Base-by-base conservation (phyloP, 2,888 invertebrate genomes). In the Xestobium rufovillosum region DNA sequence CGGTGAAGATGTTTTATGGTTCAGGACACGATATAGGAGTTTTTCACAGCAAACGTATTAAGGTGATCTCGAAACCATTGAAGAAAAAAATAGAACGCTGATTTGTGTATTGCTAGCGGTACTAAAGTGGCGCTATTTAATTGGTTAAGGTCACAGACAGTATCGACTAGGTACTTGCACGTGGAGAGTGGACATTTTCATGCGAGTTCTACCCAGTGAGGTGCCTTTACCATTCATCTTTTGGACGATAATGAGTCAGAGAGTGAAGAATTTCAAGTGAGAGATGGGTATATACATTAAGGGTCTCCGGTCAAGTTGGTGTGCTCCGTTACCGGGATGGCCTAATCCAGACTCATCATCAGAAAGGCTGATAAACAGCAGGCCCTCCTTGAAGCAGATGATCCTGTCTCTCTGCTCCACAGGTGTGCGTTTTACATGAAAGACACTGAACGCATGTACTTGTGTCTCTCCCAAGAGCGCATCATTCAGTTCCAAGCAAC, bases 351-450 rank as follows among this genome's bases (percentile, higher is more conserved):
- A 51, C 76, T 98, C 51, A 92, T 97, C 47, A 91, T 92, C 56
- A 74, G 90, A 45, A 91, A 91, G 74, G 95, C 95, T 39, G 98
- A 98, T 70, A 99, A 99, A 63, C 97, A 97, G 69, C 95, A 95
- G 79, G 96, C 97, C 1, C 74, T 97, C 19, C 67, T 98, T 39
- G 97, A 98, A 70, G 95, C 96, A 1, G 97, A 98, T 56, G 98
- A 98, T 69, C 98, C 98, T 0, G 97, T 99, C 0, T 98, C 97
- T 0, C 98, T 99, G 63, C 73, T 98, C 9, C 98, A 98, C 70
- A 98, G 99, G 68, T 98, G 97, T 70, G 96, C 98, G 31, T 99
- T 98, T 70, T 96, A 95, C 69, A 95, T 99, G 91, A 96, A 98
- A 66, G 98, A 97, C 68, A 96, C 97, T 0, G 96, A 96, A 63